These are phyloP conservation scores for Takifugu flavidus DNA, from an alignment of 2,113 vertebrate genomes.

Conservation along the genomic window DNA sequence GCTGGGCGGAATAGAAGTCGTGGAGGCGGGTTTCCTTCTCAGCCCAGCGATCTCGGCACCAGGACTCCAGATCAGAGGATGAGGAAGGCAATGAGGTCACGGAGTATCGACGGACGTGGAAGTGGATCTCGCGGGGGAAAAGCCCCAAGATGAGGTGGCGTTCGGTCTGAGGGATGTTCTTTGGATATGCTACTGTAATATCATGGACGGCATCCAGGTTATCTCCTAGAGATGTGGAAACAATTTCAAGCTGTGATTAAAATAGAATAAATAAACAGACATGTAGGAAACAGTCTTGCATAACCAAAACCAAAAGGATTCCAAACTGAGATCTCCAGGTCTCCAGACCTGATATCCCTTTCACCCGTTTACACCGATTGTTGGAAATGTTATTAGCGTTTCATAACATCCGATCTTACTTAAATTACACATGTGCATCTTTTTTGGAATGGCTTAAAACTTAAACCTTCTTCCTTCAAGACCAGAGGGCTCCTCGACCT, in stretches of 20 bases:
- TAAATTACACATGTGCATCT: slow-evolving; percentile 9
- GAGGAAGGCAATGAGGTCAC: slow-evolving; percentile 76
- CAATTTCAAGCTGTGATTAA: neutral
- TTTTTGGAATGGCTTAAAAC: slow-evolving; percentile 17
- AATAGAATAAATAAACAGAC: neutral
- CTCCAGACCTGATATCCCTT: slow-evolving; percentile 15
- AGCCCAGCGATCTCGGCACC: slow-evolving; percentile 90
- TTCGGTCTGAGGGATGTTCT: slow-evolving; percentile 95
- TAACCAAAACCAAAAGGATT: neutral
- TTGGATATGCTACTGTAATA: slow-evolving; percentile 93
- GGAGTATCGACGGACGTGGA: slow-evolving; percentile 85
- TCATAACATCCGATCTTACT: slow-evolving; percentile 16
- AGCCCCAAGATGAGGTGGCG: slow-evolving; percentile 85
- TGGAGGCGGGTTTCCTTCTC: slow-evolving; percentile 89
- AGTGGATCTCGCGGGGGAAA: slow-evolving; percentile 94
- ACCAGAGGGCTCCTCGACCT: slow-evolving; percentile 1
- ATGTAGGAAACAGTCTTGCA: neutral
- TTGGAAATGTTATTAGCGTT: neutral
- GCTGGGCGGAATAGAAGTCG: slow-evolving; percentile 80
- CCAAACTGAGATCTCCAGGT: no score
- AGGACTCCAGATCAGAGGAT: slow-evolving; percentile 81
- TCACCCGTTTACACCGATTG: slow-evolving; percentile 8
- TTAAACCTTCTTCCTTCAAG: slow-evolving; percentile 14
- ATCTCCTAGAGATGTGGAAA: slow-evolving; percentile 72
- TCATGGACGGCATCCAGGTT: slow-evolving; percentile 95